These are phyloP conservation scores for Meriones unguiculatus DNA, from an alignment of 2,113 vertebrate species.

Conservation along the genomic window DNA sequence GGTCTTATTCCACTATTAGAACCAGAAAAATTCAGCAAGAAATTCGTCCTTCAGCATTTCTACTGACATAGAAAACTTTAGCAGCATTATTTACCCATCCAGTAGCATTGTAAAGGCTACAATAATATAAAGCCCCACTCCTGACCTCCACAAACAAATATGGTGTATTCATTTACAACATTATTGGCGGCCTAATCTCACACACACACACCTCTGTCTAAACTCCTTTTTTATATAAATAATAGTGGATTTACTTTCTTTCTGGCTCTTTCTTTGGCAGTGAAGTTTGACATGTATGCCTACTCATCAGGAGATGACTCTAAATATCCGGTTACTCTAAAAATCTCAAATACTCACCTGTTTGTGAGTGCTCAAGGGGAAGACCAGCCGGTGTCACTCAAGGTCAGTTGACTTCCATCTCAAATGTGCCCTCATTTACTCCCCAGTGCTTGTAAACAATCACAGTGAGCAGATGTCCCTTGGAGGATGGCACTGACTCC, in stretches of 20 bases:
- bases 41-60: neutral
- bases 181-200: neutral
- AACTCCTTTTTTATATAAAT: conserved; percentile 43
- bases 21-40: conserved; percentile 30
- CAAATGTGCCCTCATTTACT: neutral
- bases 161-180: conserved; percentile 29
- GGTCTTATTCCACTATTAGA: conserved; percentile 4
- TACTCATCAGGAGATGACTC: neutral
- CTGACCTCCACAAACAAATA: neutral
- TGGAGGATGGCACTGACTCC: neutral
- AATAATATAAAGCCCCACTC: neutral
- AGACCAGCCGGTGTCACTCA: conserved; percentile 50
- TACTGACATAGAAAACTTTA: conserved; percentile 30
- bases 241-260: conserved; percentile 53
- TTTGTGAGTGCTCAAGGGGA: conserved; percentile 67
- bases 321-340: conserved; percentile 58
- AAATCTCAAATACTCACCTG: conserved; percentile 69
- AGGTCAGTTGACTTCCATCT: conserved; percentile 65
- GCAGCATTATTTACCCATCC: neutral
- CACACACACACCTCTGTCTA: neutral
- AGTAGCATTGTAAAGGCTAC: neutral
- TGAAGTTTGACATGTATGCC: conserved; percentile 72
- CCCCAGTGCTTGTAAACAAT: neutral
- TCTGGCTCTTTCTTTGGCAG: conserved; percentile 67
- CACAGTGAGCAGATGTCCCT: neutral